Evolutionary conservation across 2,888 invertebrate genomes (phyloP), one percentile per base, ranked within the genome.

Genomic region (Pristionchus exspectatus): DNA sequence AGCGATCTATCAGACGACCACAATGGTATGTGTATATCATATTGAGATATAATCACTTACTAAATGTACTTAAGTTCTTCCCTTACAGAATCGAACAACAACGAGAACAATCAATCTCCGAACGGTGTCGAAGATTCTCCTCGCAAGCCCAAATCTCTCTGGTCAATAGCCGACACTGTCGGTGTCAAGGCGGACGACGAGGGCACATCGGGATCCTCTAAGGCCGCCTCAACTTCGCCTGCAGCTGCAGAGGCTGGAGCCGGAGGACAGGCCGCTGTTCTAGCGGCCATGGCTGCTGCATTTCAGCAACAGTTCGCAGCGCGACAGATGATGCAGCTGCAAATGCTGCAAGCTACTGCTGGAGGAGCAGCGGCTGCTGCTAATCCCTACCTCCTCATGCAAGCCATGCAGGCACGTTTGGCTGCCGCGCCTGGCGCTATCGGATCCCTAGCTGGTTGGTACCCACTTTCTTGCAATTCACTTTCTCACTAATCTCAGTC

Each of bases 131-230:
- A 59, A n/a, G 90, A 85, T 16, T 72, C 85, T 50, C 83, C 89
- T 24, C 54, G 69, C 50, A 84, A 90, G 88, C 63, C 66, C 33
- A 95, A 94, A 90, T 50, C 81, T 12, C 94, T 95, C 85, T 95
- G 95, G 95, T 93, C 93, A 63, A 94, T 95, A 66, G 94, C 94
- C 63, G 89, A 89, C 38, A 89, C 84, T 18, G 89, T 72, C 5
- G 85, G 85, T 27, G 89, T 81, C 18, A 72, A 66, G 59, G 72
- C 16, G 24, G 81, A 66, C 10, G 83, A 87, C 44, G 90, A 90
- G 56, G 90, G 74, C 74, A 30, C 33, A 5, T 33, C 81, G 3
- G 24, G 50, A 9, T 81, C 81, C 24, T 81, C 81, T 54, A 81
- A 81, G 81, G n/a, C 24, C 24, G 81, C 44, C 12, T 24, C 33